Evolutionary conservation across 1,140 invertebrate species (phyloP).

Genomic region (Protaetia brevitarsis): DNA sequence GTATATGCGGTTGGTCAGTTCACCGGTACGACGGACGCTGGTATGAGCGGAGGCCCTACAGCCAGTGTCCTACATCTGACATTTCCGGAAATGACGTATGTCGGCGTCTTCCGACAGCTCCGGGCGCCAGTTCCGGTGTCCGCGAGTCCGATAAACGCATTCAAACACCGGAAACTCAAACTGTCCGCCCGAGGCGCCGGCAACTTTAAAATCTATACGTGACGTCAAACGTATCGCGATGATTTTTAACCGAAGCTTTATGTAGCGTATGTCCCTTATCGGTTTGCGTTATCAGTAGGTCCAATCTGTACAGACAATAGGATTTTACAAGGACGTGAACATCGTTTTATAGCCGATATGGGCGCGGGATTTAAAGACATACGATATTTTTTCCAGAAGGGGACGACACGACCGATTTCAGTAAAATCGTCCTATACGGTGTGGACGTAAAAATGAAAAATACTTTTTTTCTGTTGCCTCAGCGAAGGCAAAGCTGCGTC

Average conservation of each 20-base stretch:
- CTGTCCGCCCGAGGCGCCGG: constrained; percentile 42
- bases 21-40: neutral
- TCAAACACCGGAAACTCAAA: constrained; percentile 47
- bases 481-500: neutral
- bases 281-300: constrained; percentile 14
- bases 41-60: neutral
- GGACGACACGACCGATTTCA: neutral
- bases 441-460: constrained; percentile 14
- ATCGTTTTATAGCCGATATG: constrained; percentile 20
- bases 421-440: neutral
- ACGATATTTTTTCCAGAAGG: constrained; percentile 20
- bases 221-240: constrained; percentile 30
- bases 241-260: constrained; percentile 28
- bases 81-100: constrained; percentile 49
- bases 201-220: constrained; percentile 36
- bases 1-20: neutral
- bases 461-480: constrained; percentile 11
- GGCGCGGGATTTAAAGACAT: constrained; percentile 15
- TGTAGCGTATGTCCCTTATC: constrained; percentile 19
- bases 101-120: constrained; percentile 48
- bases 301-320: constrained; percentile 3
- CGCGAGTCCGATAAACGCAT: constrained; percentile 47
- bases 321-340: constrained; percentile 24
- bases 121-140: constrained; percentile 46
- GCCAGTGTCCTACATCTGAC: constrained; percentile 41